A percentile compares a stretch with the other conserved stretches of the same genome.
Evolutionary conservation across 1,140 invertebrate genomes (phyloP).

Genomic region (Eufriesea mexicana): DNA sequence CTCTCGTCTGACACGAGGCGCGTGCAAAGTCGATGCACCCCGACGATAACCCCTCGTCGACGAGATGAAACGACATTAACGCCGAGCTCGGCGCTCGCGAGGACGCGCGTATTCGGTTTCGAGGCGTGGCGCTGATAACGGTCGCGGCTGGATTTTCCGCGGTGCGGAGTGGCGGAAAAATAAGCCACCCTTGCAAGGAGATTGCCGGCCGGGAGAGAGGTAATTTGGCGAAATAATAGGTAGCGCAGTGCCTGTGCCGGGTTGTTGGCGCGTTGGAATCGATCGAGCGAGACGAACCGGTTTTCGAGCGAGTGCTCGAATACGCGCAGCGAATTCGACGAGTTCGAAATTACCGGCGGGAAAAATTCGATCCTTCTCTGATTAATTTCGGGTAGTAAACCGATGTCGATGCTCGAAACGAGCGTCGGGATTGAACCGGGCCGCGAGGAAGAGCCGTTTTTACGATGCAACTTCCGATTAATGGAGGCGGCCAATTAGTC

Average conservation of each 20-base stretch:
- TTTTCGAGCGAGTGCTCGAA: background rate
- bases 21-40: background rate
- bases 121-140: background rate
- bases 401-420: background rate
- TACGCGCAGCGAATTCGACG: background rate
- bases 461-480: constrained; percentile 48
- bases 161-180: background rate
- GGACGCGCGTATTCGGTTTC: background rate
- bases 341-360: background rate
- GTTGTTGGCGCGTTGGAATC: background rate
- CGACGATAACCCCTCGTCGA: constrained; percentile 9
- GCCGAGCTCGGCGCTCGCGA: background rate
- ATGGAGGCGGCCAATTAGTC: constrained; percentile 53
- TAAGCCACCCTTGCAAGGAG: background rate
- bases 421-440: background rate
- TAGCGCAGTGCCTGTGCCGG: too few relatives aligned
- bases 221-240: constrained; percentile 23
- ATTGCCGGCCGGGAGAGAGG: background rate
- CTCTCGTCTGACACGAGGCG: background rate
- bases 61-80: constrained; percentile 42
- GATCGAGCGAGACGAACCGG: background rate
- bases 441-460: constrained; percentile 18
- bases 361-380: background rate
- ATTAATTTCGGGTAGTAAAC: background rate
- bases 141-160: constrained; percentile 24